Conservation (phyloP, 2,113 vertebrate genomes). For the Megatriorchis doriae region DNA sequence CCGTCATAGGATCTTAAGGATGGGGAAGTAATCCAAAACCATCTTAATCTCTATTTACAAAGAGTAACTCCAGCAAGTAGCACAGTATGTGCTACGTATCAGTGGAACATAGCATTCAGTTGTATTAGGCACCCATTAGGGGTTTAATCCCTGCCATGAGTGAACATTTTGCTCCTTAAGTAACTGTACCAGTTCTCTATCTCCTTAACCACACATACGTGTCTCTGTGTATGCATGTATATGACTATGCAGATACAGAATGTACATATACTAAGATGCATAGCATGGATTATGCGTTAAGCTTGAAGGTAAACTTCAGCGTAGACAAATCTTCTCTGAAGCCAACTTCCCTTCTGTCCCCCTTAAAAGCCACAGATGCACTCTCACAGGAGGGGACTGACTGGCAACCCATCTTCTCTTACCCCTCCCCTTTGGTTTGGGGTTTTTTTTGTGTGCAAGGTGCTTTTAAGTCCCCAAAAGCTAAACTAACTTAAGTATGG, state of each 20-base stretch:
- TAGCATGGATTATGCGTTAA: neutral
- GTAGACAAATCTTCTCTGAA: neutral
- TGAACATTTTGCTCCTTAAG: neutral
- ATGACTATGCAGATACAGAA: neutral
- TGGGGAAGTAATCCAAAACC: neutral
- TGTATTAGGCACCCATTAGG: neutral
- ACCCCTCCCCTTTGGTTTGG: neutral
- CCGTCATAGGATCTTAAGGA: neutral
- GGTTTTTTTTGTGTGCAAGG: neutral
- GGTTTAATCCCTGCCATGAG: neutral
- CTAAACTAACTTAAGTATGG: neutral
- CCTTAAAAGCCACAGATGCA: neutral
- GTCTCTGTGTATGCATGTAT: rapidly evolving
- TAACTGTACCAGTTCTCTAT: neutral
- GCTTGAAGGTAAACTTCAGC: neutral
- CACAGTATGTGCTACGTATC: neutral
- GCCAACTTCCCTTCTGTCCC: neutral
- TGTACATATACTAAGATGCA: too few species aligned
- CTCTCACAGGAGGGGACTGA: neutral
- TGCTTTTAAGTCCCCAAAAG: neutral
- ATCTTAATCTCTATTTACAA: neutral
- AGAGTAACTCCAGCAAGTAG: neutral
- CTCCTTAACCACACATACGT: neutral
- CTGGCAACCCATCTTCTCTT: neutral
- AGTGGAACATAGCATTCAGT: neutral